A percentile compares a stretch with the other conserved stretches of the same genome.
phyloP scores from a whole-genome alignment of 2,113 vertebrate genomes.

The Calyptomena viridis region DNA sequence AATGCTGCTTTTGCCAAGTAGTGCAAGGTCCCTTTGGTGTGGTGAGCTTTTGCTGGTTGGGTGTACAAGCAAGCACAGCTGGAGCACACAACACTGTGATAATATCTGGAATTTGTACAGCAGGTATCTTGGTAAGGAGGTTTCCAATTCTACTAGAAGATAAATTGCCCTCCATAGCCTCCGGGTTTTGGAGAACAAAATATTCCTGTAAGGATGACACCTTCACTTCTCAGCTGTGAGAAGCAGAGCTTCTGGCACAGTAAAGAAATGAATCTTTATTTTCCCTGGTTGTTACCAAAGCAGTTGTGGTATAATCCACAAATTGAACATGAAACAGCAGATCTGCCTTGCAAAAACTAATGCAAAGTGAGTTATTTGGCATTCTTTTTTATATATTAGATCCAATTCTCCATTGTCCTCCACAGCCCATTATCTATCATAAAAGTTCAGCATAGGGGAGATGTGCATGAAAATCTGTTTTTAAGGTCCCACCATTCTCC shows the following conservation, averaged over 20 bases:
- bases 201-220: not conserved
- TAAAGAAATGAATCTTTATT: not conserved
- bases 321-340: not conserved
- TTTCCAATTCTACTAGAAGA: slow-evolving; percentile 1
- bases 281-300: not conserved
- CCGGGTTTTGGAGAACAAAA: not conserved
- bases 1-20: not conserved
- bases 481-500: not conserved
- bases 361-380: not conserved
- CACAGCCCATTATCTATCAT: not conserved
- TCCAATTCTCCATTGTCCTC: not conserved
- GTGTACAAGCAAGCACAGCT: not conserved
- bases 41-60: not conserved
- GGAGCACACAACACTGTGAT: not conserved
- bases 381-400: not conserved
- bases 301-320: not conserved
- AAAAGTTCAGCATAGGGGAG: not conserved
- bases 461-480: not conserved
- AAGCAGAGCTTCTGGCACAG: not conserved
- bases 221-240: not conserved
- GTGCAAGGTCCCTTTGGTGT: not conserved
- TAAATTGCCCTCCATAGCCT: not conserved
- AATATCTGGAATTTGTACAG: slow-evolving; percentile 11
- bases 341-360: not conserved
- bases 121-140: not conserved